phyloP scores from a whole-genome alignment of 2,888 invertebrate genomes.

The Mimas tiliae region DNA sequence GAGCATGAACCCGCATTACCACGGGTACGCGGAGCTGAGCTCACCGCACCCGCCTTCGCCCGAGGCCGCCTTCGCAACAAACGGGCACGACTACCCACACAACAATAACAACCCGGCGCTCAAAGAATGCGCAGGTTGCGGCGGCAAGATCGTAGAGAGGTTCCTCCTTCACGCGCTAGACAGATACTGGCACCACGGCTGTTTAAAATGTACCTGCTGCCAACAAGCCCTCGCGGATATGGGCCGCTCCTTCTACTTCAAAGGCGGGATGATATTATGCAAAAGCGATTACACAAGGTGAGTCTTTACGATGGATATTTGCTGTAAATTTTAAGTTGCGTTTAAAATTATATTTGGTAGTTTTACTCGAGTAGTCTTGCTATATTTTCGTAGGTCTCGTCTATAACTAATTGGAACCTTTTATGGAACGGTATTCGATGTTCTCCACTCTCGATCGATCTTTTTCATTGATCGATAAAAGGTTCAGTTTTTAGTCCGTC shows the following conservation, averaged over 20 bases:
- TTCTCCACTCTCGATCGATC: constrained; percentile 60
- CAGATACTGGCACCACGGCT: constrained; percentile 98
- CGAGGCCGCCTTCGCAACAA: constrained; percentile 88
- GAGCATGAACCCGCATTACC: constrained; percentile 96
- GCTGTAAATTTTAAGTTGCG: constrained; percentile 23
- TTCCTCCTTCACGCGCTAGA: constrained; percentile 96
- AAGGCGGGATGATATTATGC: constrained; percentile 97
- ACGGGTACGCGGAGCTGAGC: constrained; percentile 92
- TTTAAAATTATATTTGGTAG: not conserved
- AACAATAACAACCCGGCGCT: constrained; percentile 86
- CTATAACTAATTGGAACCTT: constrained; percentile 65
- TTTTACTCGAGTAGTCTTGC: not conserved
- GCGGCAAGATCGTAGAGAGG: constrained; percentile 95
- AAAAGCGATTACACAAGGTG: constrained; percentile 98
- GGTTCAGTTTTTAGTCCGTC: constrained; percentile 74
- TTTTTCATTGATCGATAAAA: constrained; percentile 74
- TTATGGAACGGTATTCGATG: constrained; percentile 60
- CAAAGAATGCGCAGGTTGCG: constrained; percentile 95
- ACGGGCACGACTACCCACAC: constrained; percentile 86
- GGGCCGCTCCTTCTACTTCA: constrained; percentile 96
- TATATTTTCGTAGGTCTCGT: not conserved
- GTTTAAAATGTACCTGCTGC: constrained; percentile 97
- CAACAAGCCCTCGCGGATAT: constrained; percentile 95
- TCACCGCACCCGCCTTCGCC: constrained; percentile 91
- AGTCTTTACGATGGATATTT: constrained; percentile 55